A percentile compares a stretch with the other conserved stretches of the same genome.
These are phyloP conservation scores for Apodemia zela DNA, from an alignment of 2,888 invertebrate species.

Conservation along the genomic window DNA sequence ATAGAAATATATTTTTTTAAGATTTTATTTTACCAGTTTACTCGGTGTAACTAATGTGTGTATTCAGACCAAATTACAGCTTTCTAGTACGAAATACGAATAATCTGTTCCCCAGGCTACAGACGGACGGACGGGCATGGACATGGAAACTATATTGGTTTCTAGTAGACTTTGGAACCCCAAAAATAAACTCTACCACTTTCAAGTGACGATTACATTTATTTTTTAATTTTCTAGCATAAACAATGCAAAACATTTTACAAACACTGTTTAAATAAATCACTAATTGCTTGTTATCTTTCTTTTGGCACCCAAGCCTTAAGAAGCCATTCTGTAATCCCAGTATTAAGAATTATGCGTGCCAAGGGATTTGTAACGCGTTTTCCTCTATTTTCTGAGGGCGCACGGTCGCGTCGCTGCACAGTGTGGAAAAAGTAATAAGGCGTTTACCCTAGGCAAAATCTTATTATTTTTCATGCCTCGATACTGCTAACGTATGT, in stretches of 20 bases:
- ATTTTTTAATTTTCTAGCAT: background rate
- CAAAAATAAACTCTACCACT: no score
- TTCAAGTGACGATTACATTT: no score
- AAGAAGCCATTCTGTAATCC: constrained; percentile 74
- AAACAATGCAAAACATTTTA: background rate
- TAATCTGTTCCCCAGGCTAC: no score
- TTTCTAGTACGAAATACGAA: no score
- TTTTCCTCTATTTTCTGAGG: constrained; percentile 69
- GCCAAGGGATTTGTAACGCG: constrained; percentile 71
- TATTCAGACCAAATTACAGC: no score
- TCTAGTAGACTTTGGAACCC: no score
- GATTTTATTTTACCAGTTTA: no score
- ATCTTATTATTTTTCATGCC: background rate
- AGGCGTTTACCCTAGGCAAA: background rate
- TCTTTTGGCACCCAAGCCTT: constrained; percentile 70
- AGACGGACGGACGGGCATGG: no score
- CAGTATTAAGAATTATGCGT: constrained; percentile 73
- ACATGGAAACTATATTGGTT: no score
- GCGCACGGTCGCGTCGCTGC: constrained; percentile 53
- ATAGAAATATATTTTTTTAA: no score
- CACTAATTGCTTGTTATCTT: constrained; percentile 73
- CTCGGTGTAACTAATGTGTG: no score
- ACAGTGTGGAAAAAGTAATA: background rate
- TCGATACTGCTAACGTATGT: background rate
- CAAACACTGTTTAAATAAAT: constrained; percentile 16